Conservation (phyloP, 2,888 invertebrate genomes). For the Idaea aversata region DNA sequence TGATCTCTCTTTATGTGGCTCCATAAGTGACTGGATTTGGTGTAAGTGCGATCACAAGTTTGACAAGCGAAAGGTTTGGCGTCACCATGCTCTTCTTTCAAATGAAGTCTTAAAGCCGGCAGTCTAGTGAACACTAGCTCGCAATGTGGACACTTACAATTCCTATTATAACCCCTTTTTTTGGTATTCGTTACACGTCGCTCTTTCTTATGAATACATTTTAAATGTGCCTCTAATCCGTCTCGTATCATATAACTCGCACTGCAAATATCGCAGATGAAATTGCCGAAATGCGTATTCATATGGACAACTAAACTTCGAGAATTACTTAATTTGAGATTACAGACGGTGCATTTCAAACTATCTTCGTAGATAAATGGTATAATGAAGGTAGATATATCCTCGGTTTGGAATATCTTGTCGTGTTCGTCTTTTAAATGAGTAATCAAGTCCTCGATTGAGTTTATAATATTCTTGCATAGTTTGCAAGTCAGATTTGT, state of each 20-base stretch:
- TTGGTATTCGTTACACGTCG: background rate
- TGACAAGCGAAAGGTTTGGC: background rate
- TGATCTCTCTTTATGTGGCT: conserved; percentile 40
- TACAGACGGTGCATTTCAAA: background rate
- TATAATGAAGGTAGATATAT: background rate
- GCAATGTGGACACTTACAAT: background rate
- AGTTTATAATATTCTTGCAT: conserved; percentile 22
- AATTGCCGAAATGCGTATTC: background rate
- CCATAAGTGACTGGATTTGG: background rate
- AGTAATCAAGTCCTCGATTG: conserved; percentile 18
- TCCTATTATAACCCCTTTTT: background rate
- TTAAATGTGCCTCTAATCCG: background rate
- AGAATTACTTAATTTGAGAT: background rate
- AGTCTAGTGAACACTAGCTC: background rate
- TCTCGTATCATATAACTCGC: background rate
- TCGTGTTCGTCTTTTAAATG: conserved; percentile 26
- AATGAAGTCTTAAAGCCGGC: background rate
- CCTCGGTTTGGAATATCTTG: conserved; percentile 9
- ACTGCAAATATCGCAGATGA: background rate
- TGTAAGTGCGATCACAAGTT: background rate
- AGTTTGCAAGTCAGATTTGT: conserved; percentile 40
- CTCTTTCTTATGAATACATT: background rate
- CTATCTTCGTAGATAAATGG: background rate
- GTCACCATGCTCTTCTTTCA: background rate
- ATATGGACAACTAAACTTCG: background rate